Base-by-base conservation (phyloP, 1,140 invertebrate species). In the Portunus trituberculatus region DNA sequence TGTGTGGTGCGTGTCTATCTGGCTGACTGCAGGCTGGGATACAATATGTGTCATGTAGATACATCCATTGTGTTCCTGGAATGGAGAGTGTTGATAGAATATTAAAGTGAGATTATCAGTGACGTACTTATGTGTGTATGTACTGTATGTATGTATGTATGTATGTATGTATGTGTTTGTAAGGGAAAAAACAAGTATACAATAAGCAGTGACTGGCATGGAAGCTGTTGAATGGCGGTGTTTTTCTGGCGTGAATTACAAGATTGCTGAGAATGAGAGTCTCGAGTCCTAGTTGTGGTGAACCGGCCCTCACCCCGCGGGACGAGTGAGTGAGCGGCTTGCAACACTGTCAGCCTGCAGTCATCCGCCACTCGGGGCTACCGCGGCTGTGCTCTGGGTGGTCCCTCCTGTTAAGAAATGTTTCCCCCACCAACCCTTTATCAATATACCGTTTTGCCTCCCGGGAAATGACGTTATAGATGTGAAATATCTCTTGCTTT, bases 71-170 rank as follows among this genome's bases (percentile, higher is more conserved):
- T 20, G 83, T 84, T 16, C n/a, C 16, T 84, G n/a, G 16, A 28
- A n/a, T 29, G 83, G 8, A 84, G 83, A 8, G 25, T 32, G 82
- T 84, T 84, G 83, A n/a, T 84, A 25, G 8, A 59, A 20, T 59
- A 59, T 59, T 2, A 14, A 10, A 14, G 52, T 14, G 10, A 20
- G 12, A 59, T 59, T 12, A 59, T 59, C 12, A 14, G 16, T 59
- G 52, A 76, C n/a, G n/a, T 76, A 48, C 14, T 2, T 89, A 89
- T 48, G 87, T 89, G 48, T 89, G 87, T 89, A n/a, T 89, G 90
- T 52, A 46, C 31, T 48, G 31, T 87, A 28, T 87, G 25, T 31
- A 28, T 87, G 86, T 32, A 28, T 87, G 86, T 87, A 46, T 87
- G 86, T 31, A 46, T 87, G 86, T 32, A 28, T 87, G 1, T 87